These are phyloP conservation scores for Cryptosula pallasiana DNA, from an alignment of 2,888 invertebrate species.

Conservation along the genomic window DNA sequence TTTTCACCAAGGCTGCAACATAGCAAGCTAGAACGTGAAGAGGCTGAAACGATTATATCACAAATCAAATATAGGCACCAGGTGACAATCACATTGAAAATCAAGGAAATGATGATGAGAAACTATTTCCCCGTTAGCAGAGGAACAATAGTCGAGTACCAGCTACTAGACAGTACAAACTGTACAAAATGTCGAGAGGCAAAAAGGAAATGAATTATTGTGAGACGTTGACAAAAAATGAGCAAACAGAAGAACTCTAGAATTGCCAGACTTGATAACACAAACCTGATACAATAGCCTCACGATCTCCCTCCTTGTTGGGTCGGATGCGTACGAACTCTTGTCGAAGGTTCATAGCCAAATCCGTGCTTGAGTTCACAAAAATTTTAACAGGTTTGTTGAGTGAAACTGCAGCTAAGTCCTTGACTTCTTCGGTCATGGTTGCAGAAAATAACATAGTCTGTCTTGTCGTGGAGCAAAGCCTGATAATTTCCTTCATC, in stretches of 20 bases:
- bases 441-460: conserved; percentile 98
- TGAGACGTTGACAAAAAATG: no score
- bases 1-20: conserved; percentile 65
- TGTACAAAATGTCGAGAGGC: no score
- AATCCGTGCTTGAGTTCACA: conserved; percentile 90
- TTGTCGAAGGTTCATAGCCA: conserved; percentile 89
- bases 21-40: not conserved
- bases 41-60: not conserved
- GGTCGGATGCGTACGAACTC: conserved; percentile 87
- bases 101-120: no score
- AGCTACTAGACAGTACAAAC: no score
- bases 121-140: no score
- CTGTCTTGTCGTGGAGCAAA: conserved; percentile 84
- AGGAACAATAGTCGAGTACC: no score
- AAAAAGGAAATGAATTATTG: no score
- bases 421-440: conserved; percentile 91
- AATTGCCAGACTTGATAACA: not conserved
- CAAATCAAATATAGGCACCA: not conserved
- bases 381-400: conserved; percentile 89
- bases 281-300: conserved; percentile 64
- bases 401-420: conserved; percentile 85
- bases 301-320: conserved; percentile 80
- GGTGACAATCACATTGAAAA: not conserved
- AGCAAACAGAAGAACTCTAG: not conserved
- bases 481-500: conserved; percentile 93